Percentiles rank a stretch among this genome's conserved stretches.
phyloP scores from a whole-genome alignment of 2,888 invertebrate genomes.

The Hypomecis punctinalis region DNA sequence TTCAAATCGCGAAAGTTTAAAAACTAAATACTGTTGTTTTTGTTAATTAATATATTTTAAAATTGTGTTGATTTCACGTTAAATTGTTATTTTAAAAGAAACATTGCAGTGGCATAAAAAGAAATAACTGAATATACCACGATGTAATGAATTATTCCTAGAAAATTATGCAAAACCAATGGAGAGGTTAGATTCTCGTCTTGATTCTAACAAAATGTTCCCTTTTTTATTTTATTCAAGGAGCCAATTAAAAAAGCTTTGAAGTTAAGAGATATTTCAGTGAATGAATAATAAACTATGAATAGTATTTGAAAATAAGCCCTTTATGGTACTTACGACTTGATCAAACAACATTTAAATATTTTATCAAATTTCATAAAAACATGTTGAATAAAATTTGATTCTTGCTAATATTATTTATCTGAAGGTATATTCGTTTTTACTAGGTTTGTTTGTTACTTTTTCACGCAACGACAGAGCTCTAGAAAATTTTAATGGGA shows the following conservation, averaged over 20 bases:
- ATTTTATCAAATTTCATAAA: too few species aligned
- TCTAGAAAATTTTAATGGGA: too few species aligned
- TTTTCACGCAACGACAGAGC: too few species aligned
- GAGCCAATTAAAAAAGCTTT: constrained; percentile 45
- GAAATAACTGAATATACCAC: constrained; percentile 38
- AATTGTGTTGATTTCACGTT: not conserved
- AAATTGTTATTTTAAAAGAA: constrained; percentile 22
- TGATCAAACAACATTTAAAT: too few species aligned
- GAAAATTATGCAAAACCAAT: constrained; percentile 45
- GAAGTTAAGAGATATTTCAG: not conserved
- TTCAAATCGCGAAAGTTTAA: too few species aligned
- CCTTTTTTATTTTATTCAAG: constrained; percentile 49
- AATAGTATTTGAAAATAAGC: not conserved
- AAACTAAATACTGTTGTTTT: too few species aligned
- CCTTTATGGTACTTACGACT: too few species aligned
- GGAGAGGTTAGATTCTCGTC: constrained; percentile 36
- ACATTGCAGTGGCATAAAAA: constrained; percentile 32
- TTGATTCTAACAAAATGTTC: constrained; percentile 43
- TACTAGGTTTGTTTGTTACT: too few species aligned
- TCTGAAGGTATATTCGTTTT: too few species aligned
- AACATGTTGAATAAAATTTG: too few species aligned
- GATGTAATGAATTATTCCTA: constrained; percentile 46
- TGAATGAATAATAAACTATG: not conserved
- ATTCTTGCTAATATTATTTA: too few species aligned
- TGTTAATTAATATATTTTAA: too few species aligned